Percentiles rank a stretch among this genome's conserved stretches.
Conservation (phyloP, 2,888 invertebrate genomes). For the Plebejus melissa region DNA sequence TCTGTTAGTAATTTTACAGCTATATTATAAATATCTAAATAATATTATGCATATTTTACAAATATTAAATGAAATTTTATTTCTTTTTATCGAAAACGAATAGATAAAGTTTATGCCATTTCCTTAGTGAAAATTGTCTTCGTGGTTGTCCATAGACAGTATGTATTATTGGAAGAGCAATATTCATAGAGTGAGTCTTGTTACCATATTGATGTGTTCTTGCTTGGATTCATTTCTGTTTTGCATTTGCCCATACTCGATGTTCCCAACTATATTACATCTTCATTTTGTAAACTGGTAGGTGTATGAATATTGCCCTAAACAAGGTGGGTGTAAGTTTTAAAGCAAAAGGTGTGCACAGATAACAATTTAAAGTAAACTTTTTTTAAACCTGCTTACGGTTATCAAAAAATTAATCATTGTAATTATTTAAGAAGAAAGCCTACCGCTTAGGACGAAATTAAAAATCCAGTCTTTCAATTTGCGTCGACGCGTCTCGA, state of each 20-base stretch:
- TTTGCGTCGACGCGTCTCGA: conserved; percentile 1
- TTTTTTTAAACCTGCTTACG: background rate
- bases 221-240: conserved; percentile 23
- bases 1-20: background rate
- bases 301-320: background rate
- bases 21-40: background rate
- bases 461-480: conserved; percentile 6
- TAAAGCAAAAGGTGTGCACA: background rate
- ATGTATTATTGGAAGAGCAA: conserved; percentile 4
- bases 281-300: background rate
- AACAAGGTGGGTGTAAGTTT: background rate
- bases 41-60: background rate
- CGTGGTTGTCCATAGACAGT: background rate
- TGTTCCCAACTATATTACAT: conserved; percentile 4
- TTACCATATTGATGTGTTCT: conserved; percentile 20
- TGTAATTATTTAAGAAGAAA: background rate
- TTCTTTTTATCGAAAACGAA: background rate
- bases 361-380: background rate
- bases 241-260: conserved; percentile 13
- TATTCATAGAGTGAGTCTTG: conserved; percentile 14
- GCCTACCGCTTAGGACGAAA: background rate
- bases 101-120: background rate
- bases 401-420: background rate
- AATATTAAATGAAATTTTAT: background rate
- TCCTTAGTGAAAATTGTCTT: background rate